phyloP scores from a whole-genome alignment of 2,797 vertebrate genomes.

The Distichodus sexfasciatus region DNA sequence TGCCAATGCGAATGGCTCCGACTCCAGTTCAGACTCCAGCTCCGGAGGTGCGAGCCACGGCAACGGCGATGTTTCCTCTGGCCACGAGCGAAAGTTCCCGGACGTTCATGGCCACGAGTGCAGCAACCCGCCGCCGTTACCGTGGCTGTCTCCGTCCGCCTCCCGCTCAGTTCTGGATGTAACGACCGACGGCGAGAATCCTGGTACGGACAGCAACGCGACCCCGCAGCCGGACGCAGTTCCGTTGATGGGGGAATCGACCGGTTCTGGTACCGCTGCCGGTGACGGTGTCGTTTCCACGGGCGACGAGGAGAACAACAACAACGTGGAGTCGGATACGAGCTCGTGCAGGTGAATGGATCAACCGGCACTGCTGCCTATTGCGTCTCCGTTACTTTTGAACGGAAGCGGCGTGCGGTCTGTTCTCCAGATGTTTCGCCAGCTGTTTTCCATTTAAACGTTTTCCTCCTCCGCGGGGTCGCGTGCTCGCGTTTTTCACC shows the following conservation, averaged over 20 bases:
- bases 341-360: conserved; percentile 89
- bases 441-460: conserved; percentile 36
- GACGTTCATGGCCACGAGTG: too few relatives aligned
- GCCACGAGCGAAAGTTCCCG: not conserved
- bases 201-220: conserved; percentile 67
- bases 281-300: conserved; percentile 62
- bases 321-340: conserved; percentile 84
- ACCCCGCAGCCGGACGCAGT: conserved; percentile 60
- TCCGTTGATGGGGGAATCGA: too few relatives aligned
- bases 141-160: conserved; percentile 81
- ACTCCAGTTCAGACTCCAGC: conserved; percentile 38
- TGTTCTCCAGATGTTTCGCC: conserved; percentile 32
- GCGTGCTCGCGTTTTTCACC: too few relatives aligned
- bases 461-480: too few relatives aligned
- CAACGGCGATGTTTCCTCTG: too few relatives aligned
- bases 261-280: conserved; percentile 59
- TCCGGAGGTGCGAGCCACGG: not conserved
- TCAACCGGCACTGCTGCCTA: not conserved
- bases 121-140: conserved; percentile 78
- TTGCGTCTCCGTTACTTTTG: not conserved
- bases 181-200: conserved; percentile 75
- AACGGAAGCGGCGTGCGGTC: not conserved
- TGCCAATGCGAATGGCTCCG: conserved; percentile 57
- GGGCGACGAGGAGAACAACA: conserved; percentile 83
- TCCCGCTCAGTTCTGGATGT: conserved; percentile 72